Evolutionary conservation across 2,797 vertebrate species (phyloP), one percentile per base, ranked within the genome.

Genomic region (Spinus pinus): DNA sequence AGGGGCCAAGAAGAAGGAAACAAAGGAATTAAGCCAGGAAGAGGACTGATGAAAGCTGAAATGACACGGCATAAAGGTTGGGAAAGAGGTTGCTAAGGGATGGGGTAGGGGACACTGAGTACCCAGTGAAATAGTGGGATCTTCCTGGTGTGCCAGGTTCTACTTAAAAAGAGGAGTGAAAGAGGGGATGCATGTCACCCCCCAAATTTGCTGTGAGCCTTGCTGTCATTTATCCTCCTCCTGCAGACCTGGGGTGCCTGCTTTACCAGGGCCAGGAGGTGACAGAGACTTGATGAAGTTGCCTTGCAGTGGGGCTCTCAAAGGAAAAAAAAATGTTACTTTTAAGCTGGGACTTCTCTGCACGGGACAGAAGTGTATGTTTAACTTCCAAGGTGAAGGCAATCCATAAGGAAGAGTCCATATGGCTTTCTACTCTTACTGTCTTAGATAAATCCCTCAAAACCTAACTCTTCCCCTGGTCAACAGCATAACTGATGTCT

Each of bases 181-280:
- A 49, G 28, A 71, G 25, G 54, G 25, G 60, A 12, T 15, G 5
- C 18, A n/a, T 1, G 0, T 17, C 20, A 7, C 10, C 2, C 17
- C 25, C 35, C 1, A 1, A 8, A 4, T 10, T 19, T 79, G 18
- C 39, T 61, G 25, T 30, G n/a, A 25, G 10, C 23, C 19, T 86
- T 74, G 39, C 37, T 64, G 62, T 42, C 9, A 8, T 9, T 10
- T n/a, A 46, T 22, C 21, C 12, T 66, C 16, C 16, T 72, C 21
- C 62, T 66, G 51, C 3, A 4, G 74, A 65, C 24, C 22, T 42
- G 7, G 10, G 11, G 17, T 21, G 3, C 18, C 61, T 74, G 33
- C 39, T 60, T 44, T 35, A 16, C 14, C 73, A 83, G 27, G 19
- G 8, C 8, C 11, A 35, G 19, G 39, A 72, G 24, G 35, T 79